phyloP scores from a whole-genome alignment of 2,113 vertebrate genomes.

The Todiramphus chloris region DNA sequence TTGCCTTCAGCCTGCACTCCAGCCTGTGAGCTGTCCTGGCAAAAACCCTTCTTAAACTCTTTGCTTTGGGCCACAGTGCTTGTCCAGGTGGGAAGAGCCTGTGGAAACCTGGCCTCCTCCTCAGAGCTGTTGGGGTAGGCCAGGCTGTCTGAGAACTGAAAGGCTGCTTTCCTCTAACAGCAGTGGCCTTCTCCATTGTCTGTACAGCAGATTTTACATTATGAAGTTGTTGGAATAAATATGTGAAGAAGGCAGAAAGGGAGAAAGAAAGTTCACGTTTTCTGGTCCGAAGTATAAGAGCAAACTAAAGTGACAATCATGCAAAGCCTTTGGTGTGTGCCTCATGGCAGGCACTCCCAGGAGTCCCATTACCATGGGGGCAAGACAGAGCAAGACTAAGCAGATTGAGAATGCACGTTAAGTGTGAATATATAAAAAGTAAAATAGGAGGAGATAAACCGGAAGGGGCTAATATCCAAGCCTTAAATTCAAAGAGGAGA shows the following conservation, averaged over 20 bases:
- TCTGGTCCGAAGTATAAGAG: neutral
- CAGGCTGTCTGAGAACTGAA: neutral
- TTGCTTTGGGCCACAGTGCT: neutral
- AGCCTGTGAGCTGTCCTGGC: neutral
- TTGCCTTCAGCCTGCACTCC: neutral
- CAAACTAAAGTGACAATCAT: neutral
- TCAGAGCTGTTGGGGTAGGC: neutral
- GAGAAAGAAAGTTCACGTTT: neutral
- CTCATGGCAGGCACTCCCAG: neutral
- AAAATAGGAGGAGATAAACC: neutral
- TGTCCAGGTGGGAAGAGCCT: neutral
- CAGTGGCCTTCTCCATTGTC: neutral
- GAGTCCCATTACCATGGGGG: neutral
- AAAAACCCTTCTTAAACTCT: neutral
- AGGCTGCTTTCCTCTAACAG: neutral
- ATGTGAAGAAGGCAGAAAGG: neutral
- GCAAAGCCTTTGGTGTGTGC: neutral
- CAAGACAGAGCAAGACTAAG: neutral
- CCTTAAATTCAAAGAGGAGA: neutral
- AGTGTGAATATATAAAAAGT: neutral
- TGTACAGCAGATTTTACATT: neutral
- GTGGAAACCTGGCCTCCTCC: neutral
- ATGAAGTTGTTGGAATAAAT: neutral
- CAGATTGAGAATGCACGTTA: neutral
- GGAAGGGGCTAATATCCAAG: neutral